Base-by-base conservation (phyloP, 1,140 invertebrate species). In the Nilaparvata lugens region DNA sequence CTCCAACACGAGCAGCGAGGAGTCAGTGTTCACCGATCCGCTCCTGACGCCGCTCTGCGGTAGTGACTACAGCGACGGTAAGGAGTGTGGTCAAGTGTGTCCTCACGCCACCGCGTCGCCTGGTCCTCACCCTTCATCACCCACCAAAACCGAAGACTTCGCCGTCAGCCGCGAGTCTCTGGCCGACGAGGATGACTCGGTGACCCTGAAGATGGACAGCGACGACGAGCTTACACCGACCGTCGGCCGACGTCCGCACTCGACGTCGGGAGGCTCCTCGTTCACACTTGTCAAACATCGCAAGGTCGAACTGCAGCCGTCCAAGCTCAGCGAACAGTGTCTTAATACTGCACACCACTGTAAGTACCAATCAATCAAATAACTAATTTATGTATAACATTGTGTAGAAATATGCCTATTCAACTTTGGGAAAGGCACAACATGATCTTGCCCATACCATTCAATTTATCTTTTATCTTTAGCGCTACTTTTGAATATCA, bases 231-330 rank as follows among this genome's bases (percentile, higher is more conserved):
- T 35, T 6, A 35, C 31, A 11, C 31, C 31, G 31, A 35, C 31
- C 31, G 31, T 35, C 31, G 31, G 31, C 3, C 31, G 31, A 11
- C 3, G 31, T 6, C 31, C 52, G 3, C 16, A 28, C 19, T 35
- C 52, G 13, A 35, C 52, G 23, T 54, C 52, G 28, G 16, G n/a
- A 21, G 52, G 11, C 19, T 19, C 48, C 11, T 38, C 64, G 16
- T 66, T 66, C 24, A 66, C 64, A 9, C 45, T 66, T n/a, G 56
- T 59, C 56, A 54, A 61, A 38, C 64, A 66, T 52, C 45, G 64
- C 11, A 66, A 59, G 60, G 64, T 66, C 21, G 62, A 66, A 28
- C 35, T 66, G 56, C 51, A 48, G 11, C 62, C 62, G 43, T 55
- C 64, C 24, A 64, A 62, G 25, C 23, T 61, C 16, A 56, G 52